phyloP scores from a whole-genome alignment of 2,888 invertebrate species.

The Himalopsyche japonica region DNA sequence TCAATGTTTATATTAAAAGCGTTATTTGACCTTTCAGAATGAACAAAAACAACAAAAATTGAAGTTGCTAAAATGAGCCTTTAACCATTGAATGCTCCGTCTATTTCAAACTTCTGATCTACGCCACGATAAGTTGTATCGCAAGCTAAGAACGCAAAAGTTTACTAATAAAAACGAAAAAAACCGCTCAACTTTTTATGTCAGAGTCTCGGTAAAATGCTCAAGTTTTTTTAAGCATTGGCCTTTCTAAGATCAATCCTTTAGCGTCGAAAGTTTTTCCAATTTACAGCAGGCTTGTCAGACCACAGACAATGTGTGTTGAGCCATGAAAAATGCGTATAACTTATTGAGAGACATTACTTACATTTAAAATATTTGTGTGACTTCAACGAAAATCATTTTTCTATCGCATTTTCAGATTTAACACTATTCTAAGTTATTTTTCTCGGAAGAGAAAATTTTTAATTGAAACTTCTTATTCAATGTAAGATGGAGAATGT shows the following conservation, averaged over 20 bases:
- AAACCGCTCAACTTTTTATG: background rate
- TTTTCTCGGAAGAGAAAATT: no score
- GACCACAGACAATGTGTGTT: background rate
- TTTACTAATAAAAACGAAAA: background rate
- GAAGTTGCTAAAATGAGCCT: background rate
- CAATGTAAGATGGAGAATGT: no score
- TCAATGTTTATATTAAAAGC: no score
- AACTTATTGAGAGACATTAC: background rate
- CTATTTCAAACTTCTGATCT: background rate
- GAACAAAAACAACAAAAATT: background rate
- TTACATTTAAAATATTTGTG: no score
- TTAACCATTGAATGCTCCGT: background rate
- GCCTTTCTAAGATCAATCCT: background rate
- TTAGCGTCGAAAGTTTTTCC: background rate
- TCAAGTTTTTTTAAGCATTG: background rate
- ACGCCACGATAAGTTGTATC: background rate
- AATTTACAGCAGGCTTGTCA: background rate
- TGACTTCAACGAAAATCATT: no score
- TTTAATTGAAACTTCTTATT: no score
- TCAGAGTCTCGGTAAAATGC: background rate
- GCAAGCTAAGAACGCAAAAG: background rate
- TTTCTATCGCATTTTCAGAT: no score
- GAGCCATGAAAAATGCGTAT: background rate
- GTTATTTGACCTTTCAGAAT: background rate
- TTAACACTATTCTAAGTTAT: no score